Evolutionary conservation across 2,888 invertebrate genomes (phyloP), one percentile per base, ranked within the genome.

Genomic region (Operophtera brumata): DNA sequence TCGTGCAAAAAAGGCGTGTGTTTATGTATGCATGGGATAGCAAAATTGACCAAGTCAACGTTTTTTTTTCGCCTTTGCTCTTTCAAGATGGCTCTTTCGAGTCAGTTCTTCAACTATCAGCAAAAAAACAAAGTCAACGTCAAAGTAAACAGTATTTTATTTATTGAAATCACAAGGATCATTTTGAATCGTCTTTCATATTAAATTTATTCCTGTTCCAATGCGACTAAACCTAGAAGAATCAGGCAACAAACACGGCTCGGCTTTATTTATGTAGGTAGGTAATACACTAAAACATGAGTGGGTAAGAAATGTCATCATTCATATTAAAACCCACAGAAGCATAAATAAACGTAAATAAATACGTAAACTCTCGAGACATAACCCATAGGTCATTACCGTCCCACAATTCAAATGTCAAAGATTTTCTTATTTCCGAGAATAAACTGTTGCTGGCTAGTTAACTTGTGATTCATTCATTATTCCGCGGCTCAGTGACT

Each of bases 361-460:
- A 13, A 14, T 39, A 42, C 20, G 42, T 58, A 48, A 30, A 39
- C 47, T 37, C 28, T 45, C 30, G 47, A 42, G 43, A 36, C 45
- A 11, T 11, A 46, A 35, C 30, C 50, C 30, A 53, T 47, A 54
- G 57, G 60, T 59, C 62, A 59, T 30, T 49, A 57, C 52, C 55
- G 43, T 62, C 48, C 40, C 57, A 58, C 54, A 61, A 59, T 52
- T 54, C 37, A 55, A 54, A 62, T 62, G 50, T 47, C 57, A 62
- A 59, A 54, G 47, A 52, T 56, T 54, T 49, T 53, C 30, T 43
- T 47, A 46, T 40, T 59, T 60, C 52, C 42, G n/a, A 57, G 59
- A 54, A 62, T 47, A 35, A 36, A 59, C 57, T 56, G 57, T 57
- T 57, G 47, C 48, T 57, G 39, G 34, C 34, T 37, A 59, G 48